A percentile compares a stretch with the other conserved stretches of the same genome.
These are phyloP conservation scores for Stenopsyche tienmushanensis DNA, from an alignment of 1,140 invertebrate species.

Conservation along the genomic window DNA sequence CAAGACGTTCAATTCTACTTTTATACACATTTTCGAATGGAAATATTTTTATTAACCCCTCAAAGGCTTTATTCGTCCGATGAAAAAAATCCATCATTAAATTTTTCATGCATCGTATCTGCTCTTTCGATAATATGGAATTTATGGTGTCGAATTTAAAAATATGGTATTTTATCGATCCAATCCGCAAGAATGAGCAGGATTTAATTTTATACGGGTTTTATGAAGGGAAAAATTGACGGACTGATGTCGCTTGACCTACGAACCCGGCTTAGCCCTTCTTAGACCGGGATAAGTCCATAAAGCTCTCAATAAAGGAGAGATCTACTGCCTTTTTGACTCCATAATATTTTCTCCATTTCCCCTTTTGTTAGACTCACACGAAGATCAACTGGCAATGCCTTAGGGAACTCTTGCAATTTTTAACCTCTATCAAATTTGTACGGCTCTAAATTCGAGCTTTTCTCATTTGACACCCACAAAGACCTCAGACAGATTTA, in stretches of 20 bases:
- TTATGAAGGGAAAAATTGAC: background rate
- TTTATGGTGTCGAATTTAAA: no score
- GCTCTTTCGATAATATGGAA: no score
- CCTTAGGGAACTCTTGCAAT: background rate
- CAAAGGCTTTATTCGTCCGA: no score
- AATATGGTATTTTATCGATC: no score
- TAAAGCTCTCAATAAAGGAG: background rate
- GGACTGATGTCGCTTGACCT: background rate
- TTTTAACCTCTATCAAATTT: no score
- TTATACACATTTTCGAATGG: background rate
- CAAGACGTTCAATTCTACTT: background rate
- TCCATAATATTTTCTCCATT: slow-evolving; percentile 8
- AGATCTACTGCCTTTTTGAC: slow-evolving; percentile 17
- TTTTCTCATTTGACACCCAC: background rate
- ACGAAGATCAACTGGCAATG: no score
- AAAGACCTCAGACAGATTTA: no score
- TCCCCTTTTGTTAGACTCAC: background rate
- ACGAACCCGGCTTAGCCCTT: background rate
- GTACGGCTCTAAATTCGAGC: no score
- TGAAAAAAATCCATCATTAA: no score
- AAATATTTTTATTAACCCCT: no score
- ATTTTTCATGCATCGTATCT: background rate
- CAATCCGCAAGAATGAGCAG: no score
- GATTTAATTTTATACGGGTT: background rate
- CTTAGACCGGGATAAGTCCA: slow-evolving; percentile 1